Conservation (phyloP, 2,888 invertebrate genomes). For the Trisateles emortualis region DNA sequence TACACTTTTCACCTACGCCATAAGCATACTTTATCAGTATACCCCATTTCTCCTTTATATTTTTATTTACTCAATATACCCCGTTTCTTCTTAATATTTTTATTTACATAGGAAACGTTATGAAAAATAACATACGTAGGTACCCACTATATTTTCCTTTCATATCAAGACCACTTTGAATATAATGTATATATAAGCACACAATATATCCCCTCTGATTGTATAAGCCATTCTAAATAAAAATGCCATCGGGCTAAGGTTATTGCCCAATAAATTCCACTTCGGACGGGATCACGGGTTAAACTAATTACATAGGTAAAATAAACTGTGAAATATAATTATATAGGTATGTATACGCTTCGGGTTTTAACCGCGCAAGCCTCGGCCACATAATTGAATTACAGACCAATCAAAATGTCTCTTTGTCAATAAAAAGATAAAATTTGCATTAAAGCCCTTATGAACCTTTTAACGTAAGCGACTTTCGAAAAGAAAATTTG, state of each 20-base stretch:
- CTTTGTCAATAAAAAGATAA: conserved; percentile 2
- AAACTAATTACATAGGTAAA: conserved; percentile 21
- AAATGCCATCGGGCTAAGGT: conserved; percentile 3
- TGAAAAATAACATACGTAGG: not conserved
- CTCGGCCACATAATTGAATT: conserved; percentile 11
- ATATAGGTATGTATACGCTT: not conserved
- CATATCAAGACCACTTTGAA: not conserved
- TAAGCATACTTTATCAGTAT: too few relatives aligned
- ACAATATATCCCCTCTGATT: not conserved
- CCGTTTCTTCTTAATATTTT: too few relatives aligned
- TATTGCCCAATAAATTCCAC: conserved; percentile 13
- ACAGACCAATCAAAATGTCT: conserved; percentile 9
- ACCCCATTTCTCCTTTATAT: too few relatives aligned
- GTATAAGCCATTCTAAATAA: not conserved
- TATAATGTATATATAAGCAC: not conserved
- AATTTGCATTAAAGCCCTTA: not conserved
- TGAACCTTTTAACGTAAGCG: not conserved
- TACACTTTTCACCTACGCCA: too few relatives aligned
- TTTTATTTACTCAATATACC: too few relatives aligned
- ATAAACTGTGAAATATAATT: conserved; percentile 14
- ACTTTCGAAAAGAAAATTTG: not conserved
- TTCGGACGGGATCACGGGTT: conserved; percentile 13
- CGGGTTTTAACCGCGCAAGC: not conserved
- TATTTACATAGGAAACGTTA: not conserved
- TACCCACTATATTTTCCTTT: not conserved